Percentiles rank a stretch among this genome's conserved stretches.
phyloP scores from a whole-genome alignment of 1,140 invertebrate genomes.

The Drosophila asahinai region DNA sequence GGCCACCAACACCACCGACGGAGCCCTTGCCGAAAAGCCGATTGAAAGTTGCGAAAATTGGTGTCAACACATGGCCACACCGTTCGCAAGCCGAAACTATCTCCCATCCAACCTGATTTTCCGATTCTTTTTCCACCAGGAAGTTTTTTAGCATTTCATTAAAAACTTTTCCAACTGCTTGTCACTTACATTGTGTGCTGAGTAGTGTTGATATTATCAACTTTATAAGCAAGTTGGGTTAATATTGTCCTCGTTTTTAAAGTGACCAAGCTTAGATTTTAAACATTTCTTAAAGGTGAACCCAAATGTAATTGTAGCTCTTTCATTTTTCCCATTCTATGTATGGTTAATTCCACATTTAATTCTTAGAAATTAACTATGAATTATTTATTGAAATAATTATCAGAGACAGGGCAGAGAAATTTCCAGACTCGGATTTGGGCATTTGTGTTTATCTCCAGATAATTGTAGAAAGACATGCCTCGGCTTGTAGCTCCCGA shows the following conservation, averaged over 20 bases:
- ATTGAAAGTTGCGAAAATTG: constrained; percentile 51
- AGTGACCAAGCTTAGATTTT: neutral
- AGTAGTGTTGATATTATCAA: neutral
- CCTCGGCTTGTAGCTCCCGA: too few relatives aligned
- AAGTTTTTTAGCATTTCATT: constrained; percentile 49
- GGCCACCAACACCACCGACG: neutral
- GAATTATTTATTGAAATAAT: too few relatives aligned
- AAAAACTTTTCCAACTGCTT: constrained; percentile 41
- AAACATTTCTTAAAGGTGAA: too few relatives aligned
- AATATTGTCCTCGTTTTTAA: neutral
- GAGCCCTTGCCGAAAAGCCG: constrained; percentile 25
- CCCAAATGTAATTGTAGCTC: too few relatives aligned
- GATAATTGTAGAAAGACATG: too few relatives aligned
- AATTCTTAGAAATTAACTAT: too few relatives aligned
- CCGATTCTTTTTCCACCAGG: constrained; percentile 4
- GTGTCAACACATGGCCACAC: constrained; percentile 42
- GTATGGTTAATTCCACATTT: too few relatives aligned
- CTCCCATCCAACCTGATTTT: constrained; percentile 1
- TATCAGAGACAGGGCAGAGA: too few relatives aligned
- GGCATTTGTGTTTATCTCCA: too few relatives aligned
- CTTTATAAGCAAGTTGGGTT: neutral
- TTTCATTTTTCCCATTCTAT: too few relatives aligned
- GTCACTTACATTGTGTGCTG: constrained; percentile 9
- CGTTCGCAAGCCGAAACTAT: constrained; percentile 4
- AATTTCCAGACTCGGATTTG: too few relatives aligned